These are phyloP conservation scores for Adineta ricciae DNA, from an alignment of 2,888 invertebrate species.

Conservation along the genomic window DNA sequence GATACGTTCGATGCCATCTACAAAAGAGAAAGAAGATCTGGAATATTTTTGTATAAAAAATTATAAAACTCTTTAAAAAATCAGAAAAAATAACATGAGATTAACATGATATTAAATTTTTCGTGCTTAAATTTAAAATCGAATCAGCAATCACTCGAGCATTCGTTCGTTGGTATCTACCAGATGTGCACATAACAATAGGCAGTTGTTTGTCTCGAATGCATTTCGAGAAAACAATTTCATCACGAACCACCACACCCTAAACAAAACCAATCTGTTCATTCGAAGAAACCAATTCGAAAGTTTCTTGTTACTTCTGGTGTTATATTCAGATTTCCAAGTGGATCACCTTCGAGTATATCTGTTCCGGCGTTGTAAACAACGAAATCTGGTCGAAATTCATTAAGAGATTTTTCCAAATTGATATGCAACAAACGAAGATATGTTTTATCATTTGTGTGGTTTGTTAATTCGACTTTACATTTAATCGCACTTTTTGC, in stretches of 20 bases:
- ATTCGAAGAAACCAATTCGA: background rate
- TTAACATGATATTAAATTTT: background rate
- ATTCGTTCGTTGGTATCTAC: constrained; percentile 69
- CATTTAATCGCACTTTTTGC: constrained; percentile 65
- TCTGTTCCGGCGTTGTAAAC: constrained; percentile 91
- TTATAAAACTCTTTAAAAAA: background rate
- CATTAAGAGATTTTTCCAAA: constrained; percentile 59
- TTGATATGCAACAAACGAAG: constrained; percentile 61
- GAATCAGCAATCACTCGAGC: constrained; percentile 74
- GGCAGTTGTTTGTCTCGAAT: constrained; percentile 58
- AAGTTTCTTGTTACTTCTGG: constrained; percentile 52
- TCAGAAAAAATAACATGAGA: background rate
- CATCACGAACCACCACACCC: constrained; percentile 75
- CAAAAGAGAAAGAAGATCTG: background rate
- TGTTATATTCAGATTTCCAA: constrained; percentile 64
- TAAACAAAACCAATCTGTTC: constrained; percentile 45
- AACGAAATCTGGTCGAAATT: constrained; percentile 65
- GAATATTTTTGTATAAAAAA: background rate
- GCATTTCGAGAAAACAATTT: constrained; percentile 68
- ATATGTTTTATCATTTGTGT: constrained; percentile 63
- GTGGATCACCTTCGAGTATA: constrained; percentile 65
- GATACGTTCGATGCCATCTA: background rate
- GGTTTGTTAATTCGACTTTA: constrained; percentile 60
- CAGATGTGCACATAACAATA: constrained; percentile 75
- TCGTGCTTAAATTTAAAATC: constrained; percentile 62